A percentile compares a stretch with the other conserved stretches of the same genome.
These are phyloP conservation scores for Choloepus hoffmanni DNA, from an alignment of 2,113 vertebrate genomes.

Conservation along the genomic window DNA sequence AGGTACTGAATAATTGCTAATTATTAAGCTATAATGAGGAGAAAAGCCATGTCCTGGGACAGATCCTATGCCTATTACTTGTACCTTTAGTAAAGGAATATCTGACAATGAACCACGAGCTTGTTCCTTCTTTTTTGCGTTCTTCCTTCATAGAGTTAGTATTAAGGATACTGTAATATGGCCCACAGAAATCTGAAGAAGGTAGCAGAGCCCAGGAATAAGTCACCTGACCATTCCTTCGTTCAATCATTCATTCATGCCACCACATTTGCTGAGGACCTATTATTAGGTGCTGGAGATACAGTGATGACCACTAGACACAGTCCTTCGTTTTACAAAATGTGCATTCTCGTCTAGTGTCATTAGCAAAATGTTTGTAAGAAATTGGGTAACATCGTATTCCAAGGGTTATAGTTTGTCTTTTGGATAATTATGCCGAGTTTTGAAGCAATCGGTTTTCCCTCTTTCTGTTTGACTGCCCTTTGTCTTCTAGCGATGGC, in stretches of 20 bases:
- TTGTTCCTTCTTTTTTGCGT: neutral
- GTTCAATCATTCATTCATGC: neutral
- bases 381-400: neutral
- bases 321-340: neutral
- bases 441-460: neutral
- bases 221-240: neutral
- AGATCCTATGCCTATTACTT: neutral
- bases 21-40: conserved; percentile 31
- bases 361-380: neutral
- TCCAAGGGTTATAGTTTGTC: neutral
- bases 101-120: neutral
- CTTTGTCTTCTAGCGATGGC: neutral
- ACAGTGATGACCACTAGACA: neutral
- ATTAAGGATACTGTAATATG: neutral
- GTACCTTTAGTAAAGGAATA: neutral
- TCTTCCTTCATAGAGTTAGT: neutral
- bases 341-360: neutral
- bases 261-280: neutral
- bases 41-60: neutral
- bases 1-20: conserved; percentile 35
- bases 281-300: neutral
- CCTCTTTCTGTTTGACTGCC: neutral
- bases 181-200: neutral
- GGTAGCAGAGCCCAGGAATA: neutral
- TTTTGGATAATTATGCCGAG: conserved; percentile 5